Evolutionary conservation across 2,797 vertebrate genomes (phyloP), one percentile per base, ranked within the genome.

Genomic region (Manis crassicaudata): DNA sequence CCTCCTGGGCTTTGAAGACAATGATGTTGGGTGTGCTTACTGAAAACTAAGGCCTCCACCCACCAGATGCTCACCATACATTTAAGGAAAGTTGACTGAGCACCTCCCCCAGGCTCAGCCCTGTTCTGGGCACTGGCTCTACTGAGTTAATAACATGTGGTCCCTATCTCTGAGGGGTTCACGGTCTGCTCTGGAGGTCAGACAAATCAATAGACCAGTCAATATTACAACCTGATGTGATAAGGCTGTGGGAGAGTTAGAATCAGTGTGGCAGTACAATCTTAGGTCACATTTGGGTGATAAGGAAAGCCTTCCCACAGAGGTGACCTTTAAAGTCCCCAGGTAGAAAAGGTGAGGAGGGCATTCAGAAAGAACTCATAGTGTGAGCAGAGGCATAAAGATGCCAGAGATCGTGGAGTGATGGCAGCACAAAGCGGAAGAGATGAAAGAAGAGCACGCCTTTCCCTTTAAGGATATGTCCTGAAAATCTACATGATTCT

Each of bases 11-110:
- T 43, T 2, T 37, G 11, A 23, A n/a, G 75, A 35, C 14, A 23
- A 37, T 3, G 3, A 18, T 32, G 32, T 2, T 2, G 1, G 32
- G 2, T 2, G 1, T 13, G 23, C 35, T 67, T 35, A 35, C 13
- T 1, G 2, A 54, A 35, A 70, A 90, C 46, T 6, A 23, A 52
- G 75, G 52, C 43, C n/a, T n/a, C 46, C 2, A 4, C 32, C 25
- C 2, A 0, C 10, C 32, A 25, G 25, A 6, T 27, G 54, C n/a
- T 35, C 50, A 3, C 3, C n/a, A 11, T 0, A 16, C 17, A 7
- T n/a, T 23, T 12, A n/a, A 54, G 40, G 63, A 35, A 43, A 37
- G 63, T 10, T 54, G 43, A 35, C 0, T 6, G 37, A 27, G 23
- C 32, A 7, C 67, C 20, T 27, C 21, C 32, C 56, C 56, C 56